A percentile compares a stretch with the other conserved stretches of the same genome.
Evolutionary conservation across 2,113 vertebrate genomes (phyloP).

Genomic region (Mirounga angustirostris): DNA sequence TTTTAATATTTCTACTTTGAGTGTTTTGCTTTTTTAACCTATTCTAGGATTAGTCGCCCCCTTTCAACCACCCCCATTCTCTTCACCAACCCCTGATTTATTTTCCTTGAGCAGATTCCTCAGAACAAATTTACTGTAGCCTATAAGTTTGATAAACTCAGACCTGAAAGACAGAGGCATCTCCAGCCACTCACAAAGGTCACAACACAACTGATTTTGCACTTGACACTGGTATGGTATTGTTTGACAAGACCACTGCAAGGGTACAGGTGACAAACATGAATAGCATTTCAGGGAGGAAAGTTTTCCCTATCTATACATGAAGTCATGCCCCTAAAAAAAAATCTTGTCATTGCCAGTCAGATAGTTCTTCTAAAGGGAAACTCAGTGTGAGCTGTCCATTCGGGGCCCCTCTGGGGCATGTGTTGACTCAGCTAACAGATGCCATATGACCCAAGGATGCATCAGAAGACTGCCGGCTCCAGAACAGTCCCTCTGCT

Average conservation of each 20-base stretch:
- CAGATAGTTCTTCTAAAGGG: neutral
- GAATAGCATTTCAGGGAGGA: neutral
- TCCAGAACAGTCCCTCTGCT: neutral
- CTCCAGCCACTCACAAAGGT: neutral
- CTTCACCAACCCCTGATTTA: conserved; percentile 56
- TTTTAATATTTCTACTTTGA: conserved; percentile 84
- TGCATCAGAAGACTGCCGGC: neutral
- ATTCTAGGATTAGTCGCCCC: conserved; percentile 79
- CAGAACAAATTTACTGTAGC: neutral
- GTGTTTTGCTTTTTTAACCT: conserved; percentile 80
- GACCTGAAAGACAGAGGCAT: neutral
- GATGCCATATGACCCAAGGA: neutral
- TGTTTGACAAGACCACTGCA: neutral
- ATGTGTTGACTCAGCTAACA: neutral
- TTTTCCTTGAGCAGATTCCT: conserved; percentile 61
- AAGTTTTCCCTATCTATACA: neutral
- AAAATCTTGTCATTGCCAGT: neutral
- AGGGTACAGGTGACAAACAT: neutral
- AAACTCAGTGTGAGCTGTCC: neutral
- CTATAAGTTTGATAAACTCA: conserved; percentile 47
- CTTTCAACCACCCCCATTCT: conserved; percentile 71
- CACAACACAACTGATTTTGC: neutral
- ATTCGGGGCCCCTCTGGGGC: neutral
- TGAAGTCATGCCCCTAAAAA: neutral
- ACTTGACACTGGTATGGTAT: neutral